Evolutionary conservation across 2,113 vertebrate genomes (phyloP).

Genomic region (Odontophorus gujanensis): DNA sequence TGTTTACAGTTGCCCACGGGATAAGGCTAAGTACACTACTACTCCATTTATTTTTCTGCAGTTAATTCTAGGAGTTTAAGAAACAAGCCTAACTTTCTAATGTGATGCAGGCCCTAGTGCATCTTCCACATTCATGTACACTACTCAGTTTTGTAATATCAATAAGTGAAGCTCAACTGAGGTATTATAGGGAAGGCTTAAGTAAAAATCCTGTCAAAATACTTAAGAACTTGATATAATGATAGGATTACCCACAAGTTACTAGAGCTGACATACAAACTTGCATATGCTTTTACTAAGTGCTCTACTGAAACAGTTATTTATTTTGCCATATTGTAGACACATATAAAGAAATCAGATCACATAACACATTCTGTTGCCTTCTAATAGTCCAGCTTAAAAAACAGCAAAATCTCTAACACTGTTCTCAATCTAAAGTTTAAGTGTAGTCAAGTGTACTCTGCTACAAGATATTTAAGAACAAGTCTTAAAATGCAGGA

Average conservation of each 20-base stretch:
- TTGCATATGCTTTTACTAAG: not conserved
- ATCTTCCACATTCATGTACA: not conserved
- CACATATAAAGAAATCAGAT: not conserved
- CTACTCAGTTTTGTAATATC: not conserved
- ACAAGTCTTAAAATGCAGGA: slow-evolving; percentile 53
- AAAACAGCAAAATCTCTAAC: slow-evolving; percentile 4
- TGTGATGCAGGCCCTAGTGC: not conserved
- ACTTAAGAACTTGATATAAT: not conserved
- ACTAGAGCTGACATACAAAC: not conserved
- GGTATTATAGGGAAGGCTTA: not conserved
- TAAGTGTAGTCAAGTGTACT: not conserved
- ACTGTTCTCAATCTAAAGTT: slow-evolving; percentile 40
- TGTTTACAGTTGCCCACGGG: slow-evolving; percentile 27
- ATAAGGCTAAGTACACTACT: not conserved
- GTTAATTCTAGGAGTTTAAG: slow-evolving; percentile 23
- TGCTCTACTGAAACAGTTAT: not conserved
- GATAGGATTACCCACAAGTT: not conserved
- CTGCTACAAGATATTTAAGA: slow-evolving; percentile 41
- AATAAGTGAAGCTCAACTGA: not conserved
- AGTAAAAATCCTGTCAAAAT: not conserved
- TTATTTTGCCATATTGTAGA: not conserved
- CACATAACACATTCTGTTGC: not conserved
- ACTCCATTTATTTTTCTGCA: not conserved
- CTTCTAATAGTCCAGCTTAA: not conserved
- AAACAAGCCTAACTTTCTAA: slow-evolving; percentile 16